A percentile compares a stretch with the other conserved stretches of the same genome.
These are phyloP conservation scores for Odobenus rosmarus DNA, from an alignment of 2,113 vertebrate genomes.

Conservation along the genomic window DNA sequence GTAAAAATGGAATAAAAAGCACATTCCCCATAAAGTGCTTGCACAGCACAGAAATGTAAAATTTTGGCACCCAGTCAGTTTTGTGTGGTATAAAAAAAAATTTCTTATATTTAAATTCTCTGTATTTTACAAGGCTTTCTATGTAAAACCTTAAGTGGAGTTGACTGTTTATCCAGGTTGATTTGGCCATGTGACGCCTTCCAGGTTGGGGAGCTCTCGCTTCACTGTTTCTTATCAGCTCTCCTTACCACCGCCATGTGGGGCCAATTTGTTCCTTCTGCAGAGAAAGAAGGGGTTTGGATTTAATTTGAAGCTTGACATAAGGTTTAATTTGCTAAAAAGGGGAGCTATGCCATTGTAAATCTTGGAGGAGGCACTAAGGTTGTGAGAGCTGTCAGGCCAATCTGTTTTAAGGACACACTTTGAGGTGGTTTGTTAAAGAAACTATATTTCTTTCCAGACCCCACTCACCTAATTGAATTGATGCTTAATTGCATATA, in stretches of 20 bases:
- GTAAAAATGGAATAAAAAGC: conserved; percentile 81
- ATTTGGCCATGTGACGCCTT: conserved; percentile 83
- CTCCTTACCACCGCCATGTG: conserved; percentile 84
- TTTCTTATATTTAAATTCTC: conserved; percentile 78
- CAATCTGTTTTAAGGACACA: conserved; percentile 74
- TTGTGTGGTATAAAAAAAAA: conserved; percentile 79
- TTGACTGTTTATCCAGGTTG: conserved; percentile 84
- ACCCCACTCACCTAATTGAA: conserved; percentile 61
- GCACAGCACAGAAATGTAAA: conserved; percentile 83
- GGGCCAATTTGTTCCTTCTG: conserved; percentile 88
- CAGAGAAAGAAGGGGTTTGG: conserved; percentile 84
- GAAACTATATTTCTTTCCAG: conserved; percentile 70
- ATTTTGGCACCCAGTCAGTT: conserved; percentile 81
- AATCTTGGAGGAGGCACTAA: conserved; percentile 86
- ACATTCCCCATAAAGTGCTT: conserved; percentile 84
- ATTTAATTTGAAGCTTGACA: conserved; percentile 87
- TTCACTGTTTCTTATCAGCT: conserved; percentile 85
- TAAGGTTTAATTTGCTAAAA: conserved; percentile 89
- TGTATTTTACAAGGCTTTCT: conserved; percentile 80
- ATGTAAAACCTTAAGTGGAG: conserved; percentile 83
- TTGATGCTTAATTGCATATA: conserved; percentile 43
- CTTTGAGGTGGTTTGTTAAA: conserved; percentile 77
- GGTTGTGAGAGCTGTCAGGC: conserved; percentile 82
- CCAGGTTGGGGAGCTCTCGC: conserved; percentile 81
- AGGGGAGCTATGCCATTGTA: conserved; percentile 84